Base-by-base conservation (phyloP, 2,113 vertebrate genomes). In the Saccopteryx bilineata region DNA sequence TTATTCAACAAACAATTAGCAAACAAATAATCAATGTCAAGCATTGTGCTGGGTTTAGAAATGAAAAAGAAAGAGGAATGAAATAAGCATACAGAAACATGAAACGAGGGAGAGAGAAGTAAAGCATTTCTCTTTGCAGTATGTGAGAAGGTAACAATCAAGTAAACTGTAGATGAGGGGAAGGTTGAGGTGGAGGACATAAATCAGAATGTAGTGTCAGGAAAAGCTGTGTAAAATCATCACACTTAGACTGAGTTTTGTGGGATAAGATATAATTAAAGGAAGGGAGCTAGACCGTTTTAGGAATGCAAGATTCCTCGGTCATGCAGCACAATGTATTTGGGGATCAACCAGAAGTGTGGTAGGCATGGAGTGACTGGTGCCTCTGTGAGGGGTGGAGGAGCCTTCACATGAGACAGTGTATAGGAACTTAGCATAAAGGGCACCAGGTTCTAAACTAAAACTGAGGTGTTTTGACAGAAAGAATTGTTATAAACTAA, bases 281-380 rank as follows among this genome's bases (percentile, higher is more conserved):
- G 56, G 60, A 60, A n/a, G 17, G 46, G 11, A 75, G 26, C 26
- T 14, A 80, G 56, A 46, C 19, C 8, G 9, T 19, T 24, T 19
- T 33, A 46, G 14, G 24, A 50, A 54, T 7, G 7, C 12, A 15
- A 17, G 23, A 52, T n/a, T 15, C 15, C 56, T 89, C 12, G 7
- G 19, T 52, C 11, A 39, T 2, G 28, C 26, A 46, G 3, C 39
- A 2, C 1, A 10, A 26, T 28, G 0, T 71, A 31, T 8, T 46
- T 66, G 39, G 31, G n/a, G 46, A 54, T 11, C 15, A 4, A 28
- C 15, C 46, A 21, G 48, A 54, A 31, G 24, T 23, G 7, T 5
- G 12, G 46, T 3, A n/a, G 31, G 33, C 5, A 28, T 60, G 13
- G 58, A n/a, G 26, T 7, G 19, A 12, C 4, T 0, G 0, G 18